Base-by-base conservation (phyloP, 2,797 vertebrate genomes). In the Falco peregrinus region DNA sequence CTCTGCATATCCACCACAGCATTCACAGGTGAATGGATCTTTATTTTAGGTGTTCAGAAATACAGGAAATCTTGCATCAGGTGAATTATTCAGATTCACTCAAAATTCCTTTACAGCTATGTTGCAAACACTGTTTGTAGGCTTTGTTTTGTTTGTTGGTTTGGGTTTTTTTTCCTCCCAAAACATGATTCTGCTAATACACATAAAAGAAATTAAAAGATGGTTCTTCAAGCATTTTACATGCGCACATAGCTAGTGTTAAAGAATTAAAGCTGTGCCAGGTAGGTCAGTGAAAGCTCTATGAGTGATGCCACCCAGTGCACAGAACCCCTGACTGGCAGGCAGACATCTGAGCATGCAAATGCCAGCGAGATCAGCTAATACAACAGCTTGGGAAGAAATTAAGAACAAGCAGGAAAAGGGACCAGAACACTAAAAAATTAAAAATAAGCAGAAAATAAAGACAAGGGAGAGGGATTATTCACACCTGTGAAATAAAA, bases 1-100 rank as follows among this genome's bases (percentile, higher is more conserved):
- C 4, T 53, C 79, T 17, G 57, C 5, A 31, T 16, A 18, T 7
- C 4, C 17, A 81, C 5, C 12, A 35, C 10, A 0, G 1, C 24
- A 75, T 35, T 91, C 33, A 65, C 2, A 70, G 24, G 10, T 16
- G 33, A 83, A 77, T 29, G 4, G 2, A 35, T 19, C 19, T 71
- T 84, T 59, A 53, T 57, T 74, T 70, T n/a, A 67, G 6, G 6
- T 33, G 22, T 35, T 84, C 29, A 71, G 50, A 91, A 96, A 65
- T 9, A 60, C 7, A 69, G 19, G 3, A 67, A 84, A 28, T 2
- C 3, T 6, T 33, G 9, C 14, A 59, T 39, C 13, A 45, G 9
- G 7, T 19, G 3, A 16, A 41, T 79, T 61, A 39, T 25, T 78
- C 21, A 31, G n/a, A 83, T 65, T 48, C 1, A 82, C 41, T 31